phyloP scores from a whole-genome alignment of 1,140 invertebrate species.

The Zaprionus ornatus region DNA sequence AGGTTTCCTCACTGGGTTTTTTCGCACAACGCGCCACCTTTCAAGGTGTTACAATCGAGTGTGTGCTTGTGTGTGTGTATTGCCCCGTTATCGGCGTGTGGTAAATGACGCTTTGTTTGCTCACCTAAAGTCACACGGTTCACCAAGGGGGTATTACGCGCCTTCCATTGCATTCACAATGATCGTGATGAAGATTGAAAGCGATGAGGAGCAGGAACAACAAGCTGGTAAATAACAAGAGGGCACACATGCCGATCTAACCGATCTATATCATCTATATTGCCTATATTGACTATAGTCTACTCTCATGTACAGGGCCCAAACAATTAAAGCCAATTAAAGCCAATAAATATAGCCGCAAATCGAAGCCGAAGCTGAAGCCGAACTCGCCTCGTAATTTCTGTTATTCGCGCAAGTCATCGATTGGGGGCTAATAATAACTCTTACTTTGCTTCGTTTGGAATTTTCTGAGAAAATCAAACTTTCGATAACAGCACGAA shows the following conservation, averaged over 20 bases:
- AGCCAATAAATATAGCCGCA: conserved; percentile 63
- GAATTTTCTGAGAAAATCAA: conserved; percentile 3
- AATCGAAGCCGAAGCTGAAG: conserved; percentile 6
- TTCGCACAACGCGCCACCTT: conserved; percentile 11
- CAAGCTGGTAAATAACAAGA: not conserved
- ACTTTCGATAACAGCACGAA: conserved; percentile 3
- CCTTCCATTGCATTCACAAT: conserved; percentile 26
- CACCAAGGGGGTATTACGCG: conserved; percentile 16
- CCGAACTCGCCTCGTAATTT: not conserved
- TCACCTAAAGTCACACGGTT: conserved; percentile 43
- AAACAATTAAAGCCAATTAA: conserved; percentile 76
- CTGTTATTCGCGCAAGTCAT: not conserved
- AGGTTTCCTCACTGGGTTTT: conserved; percentile 12
- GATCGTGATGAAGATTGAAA: conserved; percentile 42
- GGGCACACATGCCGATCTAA: not conserved
- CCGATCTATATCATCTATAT: not conserved
- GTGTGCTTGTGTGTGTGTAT: conserved; percentile 20
- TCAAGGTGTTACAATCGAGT: conserved; percentile 60
- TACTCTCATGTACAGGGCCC: not conserved
- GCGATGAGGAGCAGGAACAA: not conserved
- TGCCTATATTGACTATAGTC: not conserved
- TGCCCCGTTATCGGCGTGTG: conserved; percentile 31
- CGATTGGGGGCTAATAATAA: not conserved
- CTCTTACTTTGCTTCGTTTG: not conserved
- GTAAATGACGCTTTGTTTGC: conserved; percentile 54